Base-by-base conservation (phyloP, 1,140 invertebrate species). In the Euwallacea similis region DNA sequence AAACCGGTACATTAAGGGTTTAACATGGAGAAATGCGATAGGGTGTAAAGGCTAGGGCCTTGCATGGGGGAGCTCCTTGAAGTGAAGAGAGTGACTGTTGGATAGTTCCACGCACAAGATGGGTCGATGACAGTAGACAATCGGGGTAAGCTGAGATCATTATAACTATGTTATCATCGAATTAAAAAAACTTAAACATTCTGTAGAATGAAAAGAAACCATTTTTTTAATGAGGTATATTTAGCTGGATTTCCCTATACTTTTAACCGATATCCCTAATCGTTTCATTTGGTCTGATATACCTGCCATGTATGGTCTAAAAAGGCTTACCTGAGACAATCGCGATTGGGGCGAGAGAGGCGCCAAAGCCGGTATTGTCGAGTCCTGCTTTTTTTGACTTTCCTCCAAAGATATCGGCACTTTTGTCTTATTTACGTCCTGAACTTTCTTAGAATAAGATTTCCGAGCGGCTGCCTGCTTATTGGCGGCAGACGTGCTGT, bases 351-450 rank as follows among this genome's bases (percentile, higher is more conserved):
- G 53, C 4, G 64, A 56, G 21, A 66, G 13, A 10, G 64, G 64
- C 4, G 64, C 33, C 42, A 66, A 58, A 66, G 64, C 53, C 8
- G 64, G 64, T 6, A 66, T 11, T 42, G 10, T 16, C 15, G 53
- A 11, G 11, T 56, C 53, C 53, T 33, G n/a, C 43, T 43, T 43
- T 44, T 66, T 42, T 7, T 55, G 53, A 56, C 11, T 10, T 42
- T 61, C 11, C 10, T 42, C 33, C 9, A 41, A 13, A 13, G 41
- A 10, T 42, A 73, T 54, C 64, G 54, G 54, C 1, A 21, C 11
- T 56, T 81, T 82, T 56, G 78, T 78, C 7, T 50, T 46, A 42
- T 43, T 42, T 3, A 42, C 16, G 8, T n/a, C 11, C 15, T 54
- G 42, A 13, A 46, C 41, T 66, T 71, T 50, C 16, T 69, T 71